Evolutionary conservation across 2,797 vertebrate species (phyloP).

Genomic region (Pantherophis alleghaniensis): DNA sequence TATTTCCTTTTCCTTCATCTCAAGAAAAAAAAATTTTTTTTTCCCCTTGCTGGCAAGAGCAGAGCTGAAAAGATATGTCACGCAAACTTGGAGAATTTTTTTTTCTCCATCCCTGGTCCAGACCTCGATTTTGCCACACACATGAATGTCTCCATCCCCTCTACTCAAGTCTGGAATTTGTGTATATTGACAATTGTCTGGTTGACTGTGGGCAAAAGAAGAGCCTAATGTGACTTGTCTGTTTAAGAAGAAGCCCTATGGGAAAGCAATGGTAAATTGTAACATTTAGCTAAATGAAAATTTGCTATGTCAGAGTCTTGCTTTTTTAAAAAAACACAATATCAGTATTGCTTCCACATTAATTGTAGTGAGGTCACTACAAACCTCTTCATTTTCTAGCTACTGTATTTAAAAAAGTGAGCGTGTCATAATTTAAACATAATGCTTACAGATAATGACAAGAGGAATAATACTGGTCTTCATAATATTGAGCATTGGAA

Average conservation of each 20-base stretch:
- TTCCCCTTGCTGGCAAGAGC: neutral
- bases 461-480: conserved; percentile 14
- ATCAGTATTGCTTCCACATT: neutral
- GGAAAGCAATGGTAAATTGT: conserved; percentile 41
- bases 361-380: neutral
- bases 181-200: neutral
- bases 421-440: conserved; percentile 7
- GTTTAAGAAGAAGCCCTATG: conserved; percentile 26
- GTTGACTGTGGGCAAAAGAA: neutral
- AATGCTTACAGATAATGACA: conserved; percentile 32
- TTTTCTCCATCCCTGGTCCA: neutral
- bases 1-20: neutral
- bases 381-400: conserved; percentile 10
- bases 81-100: neutral
- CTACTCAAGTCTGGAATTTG: neutral
- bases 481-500: neutral
- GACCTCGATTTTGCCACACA: neutral
- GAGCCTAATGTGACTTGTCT: neutral
- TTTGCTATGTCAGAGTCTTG: conserved; percentile 20
- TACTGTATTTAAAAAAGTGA: conserved; percentile 11
- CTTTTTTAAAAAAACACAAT: neutral
- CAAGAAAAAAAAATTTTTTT: neutral
- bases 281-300: neutral
- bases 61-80: neutral
- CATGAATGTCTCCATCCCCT: neutral